Evolutionary conservation across 2,888 invertebrate species (phyloP).

Genomic region (Mongoloraphidia duomilia): DNA sequence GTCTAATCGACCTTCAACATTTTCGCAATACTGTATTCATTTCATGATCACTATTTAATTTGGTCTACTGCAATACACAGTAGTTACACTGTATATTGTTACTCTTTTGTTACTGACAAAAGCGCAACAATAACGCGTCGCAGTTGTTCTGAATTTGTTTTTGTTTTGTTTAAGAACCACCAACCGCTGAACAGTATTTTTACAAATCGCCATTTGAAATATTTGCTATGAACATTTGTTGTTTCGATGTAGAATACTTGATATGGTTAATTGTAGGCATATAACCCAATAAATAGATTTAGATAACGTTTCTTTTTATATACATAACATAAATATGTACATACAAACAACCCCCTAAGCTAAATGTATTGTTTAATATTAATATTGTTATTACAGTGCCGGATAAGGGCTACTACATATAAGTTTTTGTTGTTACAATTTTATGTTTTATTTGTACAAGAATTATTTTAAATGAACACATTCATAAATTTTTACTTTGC

Average conservation of each 20-base stretch:
- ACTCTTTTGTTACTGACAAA: slow-evolving; percentile 3
- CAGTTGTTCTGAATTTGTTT: not conserved
- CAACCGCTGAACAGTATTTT: not conserved
- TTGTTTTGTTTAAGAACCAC: slow-evolving; percentile 2
- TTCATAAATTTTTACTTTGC: too few species aligned
- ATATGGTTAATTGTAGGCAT: not conserved
- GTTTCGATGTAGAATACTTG: not conserved
- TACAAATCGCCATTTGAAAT: not conserved
- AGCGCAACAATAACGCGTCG: slow-evolving; percentile 4
- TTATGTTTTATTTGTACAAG: too few species aligned
- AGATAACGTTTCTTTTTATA: not conserved
- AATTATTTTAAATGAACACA: too few species aligned
- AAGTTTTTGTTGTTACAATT: too few species aligned
- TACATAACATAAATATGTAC: not conserved
- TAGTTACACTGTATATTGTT: not conserved
- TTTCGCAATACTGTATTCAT: not conserved
- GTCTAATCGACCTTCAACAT: not conserved
- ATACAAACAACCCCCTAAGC: not conserved
- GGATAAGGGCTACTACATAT: too few species aligned
- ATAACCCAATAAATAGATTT: slow-evolving; percentile 2
- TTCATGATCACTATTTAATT: not conserved
- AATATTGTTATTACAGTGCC: too few species aligned
- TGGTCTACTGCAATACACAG: not conserved
- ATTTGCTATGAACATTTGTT: not conserved
- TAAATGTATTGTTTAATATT: too few species aligned